A percentile compares a stretch with the other conserved stretches of the same genome.
Evolutionary conservation across 2,888 invertebrate genomes (phyloP).

Genomic region (Drosophila conformis): DNA sequence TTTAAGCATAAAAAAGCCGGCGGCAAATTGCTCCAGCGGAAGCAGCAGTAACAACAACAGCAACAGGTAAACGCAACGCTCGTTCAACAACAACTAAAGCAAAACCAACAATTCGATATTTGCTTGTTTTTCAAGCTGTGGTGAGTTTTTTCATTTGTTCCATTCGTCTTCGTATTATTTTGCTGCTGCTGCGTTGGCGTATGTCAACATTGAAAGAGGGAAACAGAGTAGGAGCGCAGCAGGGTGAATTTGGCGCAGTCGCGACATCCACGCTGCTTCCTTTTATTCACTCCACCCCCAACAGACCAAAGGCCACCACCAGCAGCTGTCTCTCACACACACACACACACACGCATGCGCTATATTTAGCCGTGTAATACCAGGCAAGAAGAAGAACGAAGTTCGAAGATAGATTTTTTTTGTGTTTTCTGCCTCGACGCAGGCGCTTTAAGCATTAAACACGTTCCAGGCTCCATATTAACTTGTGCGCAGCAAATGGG

Average conservation of each 20-base stretch:
- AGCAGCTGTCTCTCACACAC: conserved; percentile 69
- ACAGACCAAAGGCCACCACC: conserved; percentile 62
- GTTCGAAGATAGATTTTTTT: conserved; percentile 46
- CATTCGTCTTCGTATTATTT: conserved; percentile 13
- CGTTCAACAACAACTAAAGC: conserved; percentile 10
- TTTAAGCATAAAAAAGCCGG: conserved; percentile 19
- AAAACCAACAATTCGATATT: conserved; percentile 25
- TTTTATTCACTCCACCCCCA: conserved; percentile 49
- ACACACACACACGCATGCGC: conserved; percentile 34
- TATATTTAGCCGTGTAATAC: conserved; percentile 44
- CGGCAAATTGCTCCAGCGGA: conserved; percentile 24
- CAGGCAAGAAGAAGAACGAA: conserved; percentile 31
- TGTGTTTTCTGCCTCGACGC: conserved; percentile 22
- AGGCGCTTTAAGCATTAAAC: conserved; percentile 23
- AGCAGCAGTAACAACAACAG: conserved; percentile 27
- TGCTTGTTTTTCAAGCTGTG: conserved; percentile 33
- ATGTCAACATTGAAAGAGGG: background rate
- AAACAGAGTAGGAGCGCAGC: conserved; percentile 39
- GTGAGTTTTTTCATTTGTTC: conserved; percentile 32
- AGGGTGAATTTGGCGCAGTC: conserved; percentile 56
- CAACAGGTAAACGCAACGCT: conserved; percentile 57
- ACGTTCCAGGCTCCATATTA: conserved; percentile 49
- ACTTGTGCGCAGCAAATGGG: conserved; percentile 60
- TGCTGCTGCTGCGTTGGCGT: conserved; percentile 32
- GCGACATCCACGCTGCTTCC: conserved; percentile 49